These are phyloP conservation scores for Chrysolina oricalcia DNA, from an alignment of 2,888 invertebrate species.

Conservation along the genomic window DNA sequence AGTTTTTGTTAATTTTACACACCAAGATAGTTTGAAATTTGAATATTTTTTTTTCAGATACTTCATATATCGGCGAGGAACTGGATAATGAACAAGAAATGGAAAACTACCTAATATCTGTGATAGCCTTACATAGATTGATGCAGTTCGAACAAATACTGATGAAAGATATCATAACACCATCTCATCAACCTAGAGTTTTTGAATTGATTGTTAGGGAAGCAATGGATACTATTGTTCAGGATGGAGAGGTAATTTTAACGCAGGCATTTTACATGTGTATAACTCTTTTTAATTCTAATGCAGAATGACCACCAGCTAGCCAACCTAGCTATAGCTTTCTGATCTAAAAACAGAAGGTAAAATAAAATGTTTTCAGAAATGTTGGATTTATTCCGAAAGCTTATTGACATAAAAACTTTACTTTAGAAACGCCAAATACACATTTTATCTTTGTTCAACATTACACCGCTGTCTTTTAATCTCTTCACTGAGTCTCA, in stretches of 20 bases:
- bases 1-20: not conserved
- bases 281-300: too few relatives aligned
- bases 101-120: slow-evolving; percentile 87
- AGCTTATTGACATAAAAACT: too few relatives aligned
- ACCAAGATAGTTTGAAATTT: too few relatives aligned
- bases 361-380: too few relatives aligned
- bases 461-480: too few relatives aligned
- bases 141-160: slow-evolving; percentile 90
- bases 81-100: slow-evolving; percentile 85
- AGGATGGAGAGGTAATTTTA: slow-evolving; percentile 85
- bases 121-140: slow-evolving; percentile 87
- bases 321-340: too few relatives aligned
- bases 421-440: too few relatives aligned
- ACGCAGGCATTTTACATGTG: not conserved
- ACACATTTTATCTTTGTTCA: too few relatives aligned
- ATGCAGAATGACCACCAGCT: too few relatives aligned
- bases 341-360: too few relatives aligned
- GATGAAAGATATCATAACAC: slow-evolving; percentile 89
- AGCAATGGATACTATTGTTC: slow-evolving; percentile 88
- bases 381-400: too few relatives aligned
- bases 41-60: slow-evolving; percentile 61
- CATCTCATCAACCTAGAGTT: slow-evolving; percentile 86
- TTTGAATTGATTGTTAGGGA: slow-evolving; percentile 89
- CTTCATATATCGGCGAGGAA: slow-evolving; percentile 74
- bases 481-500: too few relatives aligned